Evolutionary conservation across 2,888 invertebrate species (phyloP).

Genomic region (Orthonychiurus folsomi): DNA sequence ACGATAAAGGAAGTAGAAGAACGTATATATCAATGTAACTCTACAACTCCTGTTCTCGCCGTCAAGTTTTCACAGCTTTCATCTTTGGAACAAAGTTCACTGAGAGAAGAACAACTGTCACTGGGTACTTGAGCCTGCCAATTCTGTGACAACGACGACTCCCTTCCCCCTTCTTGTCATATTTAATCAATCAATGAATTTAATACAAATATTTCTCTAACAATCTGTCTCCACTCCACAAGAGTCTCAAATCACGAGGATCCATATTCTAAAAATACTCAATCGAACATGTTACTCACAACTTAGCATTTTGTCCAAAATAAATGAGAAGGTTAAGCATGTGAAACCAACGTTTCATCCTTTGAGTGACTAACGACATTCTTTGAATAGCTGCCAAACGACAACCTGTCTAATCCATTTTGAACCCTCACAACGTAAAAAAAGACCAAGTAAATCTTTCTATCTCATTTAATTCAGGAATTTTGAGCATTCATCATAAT

Average conservation of each 20-base stretch:
- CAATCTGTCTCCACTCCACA: neutral
- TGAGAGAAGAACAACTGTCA: neutral
- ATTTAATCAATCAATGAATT: neutral
- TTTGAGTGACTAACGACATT: neutral
- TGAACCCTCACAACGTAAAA: too few species aligned
- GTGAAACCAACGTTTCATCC: too few species aligned
- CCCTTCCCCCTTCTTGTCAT: neutral
- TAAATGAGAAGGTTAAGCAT: neutral
- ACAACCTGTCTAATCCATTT: neutral
- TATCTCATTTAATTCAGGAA: too few species aligned
- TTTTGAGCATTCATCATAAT: too few species aligned
- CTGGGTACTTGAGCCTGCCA: neutral
- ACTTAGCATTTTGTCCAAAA: neutral
- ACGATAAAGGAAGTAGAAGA: too few species aligned
- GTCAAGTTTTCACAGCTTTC: neutral
- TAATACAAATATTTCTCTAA: neutral
- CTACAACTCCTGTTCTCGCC: too few species aligned
- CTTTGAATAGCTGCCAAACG: neutral
- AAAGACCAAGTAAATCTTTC: too few species aligned
- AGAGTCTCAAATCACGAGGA: neutral
- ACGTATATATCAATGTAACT: neutral
- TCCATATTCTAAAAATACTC: neutral
- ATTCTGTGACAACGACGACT: too few species aligned
- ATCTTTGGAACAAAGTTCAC: neutral
- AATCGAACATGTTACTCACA: neutral